Conservation (phyloP, 2,797 vertebrate genomes). For the Poecilia picta region DNA sequence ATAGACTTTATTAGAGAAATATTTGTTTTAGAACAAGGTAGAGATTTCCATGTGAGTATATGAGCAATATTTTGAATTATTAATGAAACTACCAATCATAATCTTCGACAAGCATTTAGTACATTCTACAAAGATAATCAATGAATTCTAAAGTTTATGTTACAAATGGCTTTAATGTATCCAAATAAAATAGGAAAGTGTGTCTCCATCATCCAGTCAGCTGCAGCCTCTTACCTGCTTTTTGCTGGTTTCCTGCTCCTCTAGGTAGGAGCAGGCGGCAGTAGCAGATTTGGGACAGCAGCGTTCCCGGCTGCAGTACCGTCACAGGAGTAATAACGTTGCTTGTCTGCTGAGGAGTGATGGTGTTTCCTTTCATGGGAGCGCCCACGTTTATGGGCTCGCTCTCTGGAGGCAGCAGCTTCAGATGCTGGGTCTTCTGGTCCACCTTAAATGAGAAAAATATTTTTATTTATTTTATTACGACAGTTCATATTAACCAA, state of each 20-base stretch:
- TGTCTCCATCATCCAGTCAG: not conserved
- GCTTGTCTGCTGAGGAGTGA: slow-evolving; percentile 90
- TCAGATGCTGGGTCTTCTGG: slow-evolving; percentile 62
- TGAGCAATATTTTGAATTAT: not conserved
- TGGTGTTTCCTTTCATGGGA: slow-evolving; percentile 94
- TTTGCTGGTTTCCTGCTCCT: slow-evolving; percentile 82
- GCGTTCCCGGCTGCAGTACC: slow-evolving; percentile 91
- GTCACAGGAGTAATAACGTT: slow-evolving; percentile 97
- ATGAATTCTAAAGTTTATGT: not conserved
- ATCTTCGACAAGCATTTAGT: not conserved
- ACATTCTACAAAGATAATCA: not conserved
- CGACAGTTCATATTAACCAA: not conserved
- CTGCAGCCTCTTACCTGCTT: slow-evolving; percentile 86
- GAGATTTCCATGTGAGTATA: not conserved
- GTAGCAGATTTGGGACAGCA: slow-evolving; percentile 85
- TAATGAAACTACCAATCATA: not conserved
- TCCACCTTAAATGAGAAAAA: slow-evolving; percentile 30
- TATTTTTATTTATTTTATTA: not conserved
- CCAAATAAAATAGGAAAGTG: not conserved
- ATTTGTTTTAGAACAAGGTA: not conserved
- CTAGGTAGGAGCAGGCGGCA: slow-evolving; percentile 88
- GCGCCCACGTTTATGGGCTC: slow-evolving; percentile 87
- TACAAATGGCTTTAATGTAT: not conserved
- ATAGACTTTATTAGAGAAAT: too few relatives aligned
- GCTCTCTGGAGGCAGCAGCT: slow-evolving; percentile 73